Evolutionary conservation across 2,888 invertebrate genomes (phyloP), one percentile per base, ranked within the genome.

Genomic region (Sturmia bella): DNA sequence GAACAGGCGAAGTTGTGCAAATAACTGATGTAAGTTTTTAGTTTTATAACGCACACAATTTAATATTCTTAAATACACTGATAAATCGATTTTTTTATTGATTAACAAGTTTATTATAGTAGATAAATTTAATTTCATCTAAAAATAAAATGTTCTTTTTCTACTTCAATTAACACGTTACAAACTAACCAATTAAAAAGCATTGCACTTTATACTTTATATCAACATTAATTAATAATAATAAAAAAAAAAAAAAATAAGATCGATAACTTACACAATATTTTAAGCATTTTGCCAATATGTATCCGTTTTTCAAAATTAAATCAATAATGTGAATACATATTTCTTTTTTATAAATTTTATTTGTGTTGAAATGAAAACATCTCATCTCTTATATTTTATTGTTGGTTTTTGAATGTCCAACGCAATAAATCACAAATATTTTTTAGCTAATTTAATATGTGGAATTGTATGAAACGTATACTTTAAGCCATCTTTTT

Each of bases 1-100:
- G 93, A 86, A 97, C 97, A 59, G 98, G 98, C 48, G 97, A 98
- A 91, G 92, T 96, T 70, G 92, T 97, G 84, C 98, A 98, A 90
- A 93, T 97, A 57, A 95, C 94, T 64, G 97, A 97, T 92, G 96
- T 96, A 92, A 92, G 93, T 91, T 50, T 37, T 7, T 43, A 17
- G 15, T 74, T 68, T 59, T 21, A 66, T 19, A 3, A 1, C 27
- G 3, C 48, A 9, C 45, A 56, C 17, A 59, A 13, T 24, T 59
- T 41, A 4, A 24, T 17, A 5, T 24, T 21, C n/a, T 24, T 41
- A 41, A 59, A 9, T 17, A 21, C 13, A 52, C 32, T 63, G 27
- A 45, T 19, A 21, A 11, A 43, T 69, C n/a, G 19, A 43, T 19
- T 56, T 19, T 56, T 11, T 41, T 48, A 37, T 43, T 32, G 32